Conservation (phyloP, 2,113 vertebrate genomes). For the Bagarius yarrelli region DNA sequence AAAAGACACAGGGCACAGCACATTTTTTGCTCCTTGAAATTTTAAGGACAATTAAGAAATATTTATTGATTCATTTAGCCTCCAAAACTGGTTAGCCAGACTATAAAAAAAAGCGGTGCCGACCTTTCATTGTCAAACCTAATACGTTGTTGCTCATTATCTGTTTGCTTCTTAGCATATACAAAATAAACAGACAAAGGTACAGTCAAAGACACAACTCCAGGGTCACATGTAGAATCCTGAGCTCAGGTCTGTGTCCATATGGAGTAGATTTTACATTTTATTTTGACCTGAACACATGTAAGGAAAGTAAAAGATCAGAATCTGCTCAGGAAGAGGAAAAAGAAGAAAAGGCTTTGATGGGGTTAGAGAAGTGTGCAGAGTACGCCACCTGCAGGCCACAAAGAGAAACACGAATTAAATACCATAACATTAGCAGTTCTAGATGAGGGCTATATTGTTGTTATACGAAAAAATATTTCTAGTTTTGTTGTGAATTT, state of each 20-base stretch:
- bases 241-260: not conserved
- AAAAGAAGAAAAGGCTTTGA: not conserved
- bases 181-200: not conserved
- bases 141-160: not conserved
- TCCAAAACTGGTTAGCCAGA: not conserved
- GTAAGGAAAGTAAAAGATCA: not conserved
- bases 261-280: not conserved
- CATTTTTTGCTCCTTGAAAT: not conserved
- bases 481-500: too few species aligned
- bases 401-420: not conserved
- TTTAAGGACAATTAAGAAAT: not conserved
- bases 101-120: not conserved
- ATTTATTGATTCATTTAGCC: not conserved
- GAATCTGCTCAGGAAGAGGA: not conserved
- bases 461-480: not conserved
- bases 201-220: not conserved
- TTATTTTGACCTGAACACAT: not conserved
- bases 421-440: not conserved
- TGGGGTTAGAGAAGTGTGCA: not conserved
- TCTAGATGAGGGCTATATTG: not conserved
- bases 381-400: slow-evolving; percentile 12
- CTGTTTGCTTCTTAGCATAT: not conserved
- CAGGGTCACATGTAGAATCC: not conserved
- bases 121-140: not conserved
- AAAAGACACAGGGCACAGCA: not conserved